Base-by-base conservation (phyloP, 2,888 invertebrate species). In the Caenorhabditis sp. region DNA sequence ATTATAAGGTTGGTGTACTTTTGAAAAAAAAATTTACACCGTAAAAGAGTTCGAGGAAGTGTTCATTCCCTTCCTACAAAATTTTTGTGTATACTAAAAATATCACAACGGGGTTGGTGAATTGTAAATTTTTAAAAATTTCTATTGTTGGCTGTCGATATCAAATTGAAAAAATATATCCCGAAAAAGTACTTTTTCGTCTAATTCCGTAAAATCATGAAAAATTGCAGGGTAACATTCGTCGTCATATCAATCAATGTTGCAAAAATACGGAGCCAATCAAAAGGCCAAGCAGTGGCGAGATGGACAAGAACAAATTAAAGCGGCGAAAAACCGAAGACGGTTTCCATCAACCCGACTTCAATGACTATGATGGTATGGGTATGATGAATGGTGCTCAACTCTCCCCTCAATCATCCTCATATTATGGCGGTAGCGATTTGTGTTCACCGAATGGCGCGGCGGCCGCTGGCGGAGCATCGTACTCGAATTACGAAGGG, bases 161-260 rank as follows among this genome's bases (percentile, higher is more conserved):
- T n/a, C n/a, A n/a, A n/a, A n/a, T n/a, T n/a, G n/a, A n/a, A n/a
- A n/a, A n/a, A n/a, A n/a, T n/a, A n/a, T n/a, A n/a, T n/a, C 5
- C n/a, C 5, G n/a, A 50, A 50, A 50, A 50, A 53, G 53, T 20
- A 7, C 21, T 53, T 17, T 23, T 53, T 53, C 12, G 21, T 53
- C 5, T 5, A 21, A 7, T 50, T 59, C 21, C 5, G 52, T 12
- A 62, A 53, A 53, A 49, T n/a, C 3, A 10, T 59, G 38, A 25
- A 25, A 50, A 50, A 31, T n/a, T 78, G 54, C 38, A 79, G 75
- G 83, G 83, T 26, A 82, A 82, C 62, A 83, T 83, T 62, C 80
- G 83, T 25, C 76, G 84, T 25, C 84, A 84, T 66, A 78, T 84
- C 66, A 83, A 82, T 57, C 81, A 83, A 54, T 84, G 84, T 59